Base-by-base conservation (phyloP, 1,140 invertebrate genomes). In the Drosophila sulfurigaster region DNA sequence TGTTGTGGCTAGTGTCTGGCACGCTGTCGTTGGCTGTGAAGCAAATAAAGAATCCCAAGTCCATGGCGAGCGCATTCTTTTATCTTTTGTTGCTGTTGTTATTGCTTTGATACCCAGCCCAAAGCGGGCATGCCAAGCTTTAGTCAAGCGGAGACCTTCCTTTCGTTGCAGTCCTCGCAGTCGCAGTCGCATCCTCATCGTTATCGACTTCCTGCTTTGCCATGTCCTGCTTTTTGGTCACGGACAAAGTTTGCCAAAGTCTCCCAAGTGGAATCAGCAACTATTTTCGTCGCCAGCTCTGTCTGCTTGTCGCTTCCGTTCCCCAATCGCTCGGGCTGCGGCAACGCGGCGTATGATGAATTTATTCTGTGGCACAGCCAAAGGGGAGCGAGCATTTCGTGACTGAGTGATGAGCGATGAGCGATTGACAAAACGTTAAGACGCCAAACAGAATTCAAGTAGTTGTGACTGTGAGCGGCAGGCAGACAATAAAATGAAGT, bases 301-400 rank as follows among this genome's bases (percentile, higher is more conserved):
- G 54, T 56, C 54, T 38, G 54, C 4, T 6, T 57, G 54, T 10
- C 13, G 15, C 54, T 25, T 35, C 13, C 16, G 11, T 32, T 28
- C 25, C 41, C 6, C 20, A 25, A 25, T n/a, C 20, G 20, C 32
- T 62, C 15, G 1, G 15, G 5, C 56, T 2, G 25, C 3, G 58
- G 5, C 59, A 63, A 46, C 49, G 49, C 10, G 59, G 48, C 59
- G 67, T 46, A 64, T 70, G 67, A 35, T 70, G 41, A 56, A 70
- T 64, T 48, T 70, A 3, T 70, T 15, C 25, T 54, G 35, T 65
- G 62, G 32, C 46, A 20, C 8, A 11, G 15, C 5, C 4, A 1
- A 46, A 28, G 5, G 15, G 7, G 11, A 10, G 28, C 13, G 6
- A 20, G 10, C 35, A 38, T 38, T 38, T 8, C 35, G 10, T 10